Percentiles rank a stretch among this genome's conserved stretches.
phyloP scores from a whole-genome alignment of 2,113 vertebrate species.

The Rhinichthys klamathensis region DNA sequence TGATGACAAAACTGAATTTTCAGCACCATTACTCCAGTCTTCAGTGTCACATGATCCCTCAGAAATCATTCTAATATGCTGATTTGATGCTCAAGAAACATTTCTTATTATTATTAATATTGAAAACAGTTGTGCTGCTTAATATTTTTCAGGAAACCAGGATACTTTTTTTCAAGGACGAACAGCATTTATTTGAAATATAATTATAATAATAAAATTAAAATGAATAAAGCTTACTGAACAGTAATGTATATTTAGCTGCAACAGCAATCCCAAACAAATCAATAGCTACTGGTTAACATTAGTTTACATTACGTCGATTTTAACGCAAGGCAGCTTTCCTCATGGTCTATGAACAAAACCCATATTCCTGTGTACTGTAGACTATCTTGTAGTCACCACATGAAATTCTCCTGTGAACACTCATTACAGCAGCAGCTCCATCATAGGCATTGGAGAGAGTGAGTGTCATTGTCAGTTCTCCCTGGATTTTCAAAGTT shows the following conservation, averaged over 20 bases:
- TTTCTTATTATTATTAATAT: too few relatives aligned
- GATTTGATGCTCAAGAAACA: too few relatives aligned
- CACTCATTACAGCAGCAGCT: constrained; percentile 8
- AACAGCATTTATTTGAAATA: too few relatives aligned
- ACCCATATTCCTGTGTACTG: neutral
- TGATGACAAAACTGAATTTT: neutral
- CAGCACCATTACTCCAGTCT: neutral
- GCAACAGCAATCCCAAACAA: too few relatives aligned
- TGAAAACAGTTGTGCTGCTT: too few relatives aligned
- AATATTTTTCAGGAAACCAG: too few relatives aligned
- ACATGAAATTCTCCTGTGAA: neutral
- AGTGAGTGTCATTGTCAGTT: neutral
- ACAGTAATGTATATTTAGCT: neutral
- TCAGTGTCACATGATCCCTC: neutral
- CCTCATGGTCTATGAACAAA: neutral
- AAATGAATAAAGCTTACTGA: neutral
- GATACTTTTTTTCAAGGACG: too few relatives aligned
- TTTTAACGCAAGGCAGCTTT: neutral
- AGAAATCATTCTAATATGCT: too few relatives aligned
- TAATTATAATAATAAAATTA: too few relatives aligned
- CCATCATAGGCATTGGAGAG: neutral
- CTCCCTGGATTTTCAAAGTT: constrained; percentile 18
- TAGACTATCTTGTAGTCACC: neutral
- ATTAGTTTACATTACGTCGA: neutral
- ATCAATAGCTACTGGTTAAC: neutral